Base-by-base conservation (phyloP, 2,888 invertebrate species). In the Gibbula magus region DNA sequence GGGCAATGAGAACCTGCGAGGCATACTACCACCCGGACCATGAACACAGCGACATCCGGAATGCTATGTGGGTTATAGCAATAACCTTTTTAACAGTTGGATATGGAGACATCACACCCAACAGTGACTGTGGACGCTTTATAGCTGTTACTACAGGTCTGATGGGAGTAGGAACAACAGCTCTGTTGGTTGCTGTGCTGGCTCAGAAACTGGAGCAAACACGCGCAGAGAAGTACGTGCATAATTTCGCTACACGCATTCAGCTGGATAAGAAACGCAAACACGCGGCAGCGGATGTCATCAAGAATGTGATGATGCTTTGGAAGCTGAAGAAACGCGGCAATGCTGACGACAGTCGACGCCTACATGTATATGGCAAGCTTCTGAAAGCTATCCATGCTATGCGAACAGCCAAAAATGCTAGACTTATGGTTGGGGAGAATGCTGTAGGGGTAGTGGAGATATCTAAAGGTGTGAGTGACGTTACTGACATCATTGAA, bases 81-180 rank as follows among this genome's bases (percentile, higher is more conserved):
- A 88, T 90, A 35, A 89, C 90, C 7, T 90, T 90, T 75, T 81
- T 90, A 7, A 90, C 90, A 0, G 87, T 90, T 7, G 90, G 90
- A 8, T 90, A 90, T 76, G 90, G 90, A 0, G 90, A 90, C 81
- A 84, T 88, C 1, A 85, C 84, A 16, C 90, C 90, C 0, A 86
- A 84, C 52, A 87, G 87, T 10, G 87, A 89, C 77, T 90, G 90
- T 73, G 90, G 90, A 0, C 82, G 90, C 25, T 88, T 89, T 78
- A 88, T 89, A 35, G 84, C 89, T 20, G 89, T 89, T 5, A 76
- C 86, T n/a, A 88, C 89, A 7, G 89, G 90, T 0, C 66, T 89
- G 18, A 87, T 89, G 87, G 90, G 90, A 0, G 90, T 89, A 10
- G 90, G 89, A 8, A 88, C 87, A 32, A 89, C 89, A 0, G 89